Evolutionary conservation across 2,113 vertebrate genomes (phyloP), one percentile per base, ranked within the genome.

Genomic region (Halcyon senegalensis): DNA sequence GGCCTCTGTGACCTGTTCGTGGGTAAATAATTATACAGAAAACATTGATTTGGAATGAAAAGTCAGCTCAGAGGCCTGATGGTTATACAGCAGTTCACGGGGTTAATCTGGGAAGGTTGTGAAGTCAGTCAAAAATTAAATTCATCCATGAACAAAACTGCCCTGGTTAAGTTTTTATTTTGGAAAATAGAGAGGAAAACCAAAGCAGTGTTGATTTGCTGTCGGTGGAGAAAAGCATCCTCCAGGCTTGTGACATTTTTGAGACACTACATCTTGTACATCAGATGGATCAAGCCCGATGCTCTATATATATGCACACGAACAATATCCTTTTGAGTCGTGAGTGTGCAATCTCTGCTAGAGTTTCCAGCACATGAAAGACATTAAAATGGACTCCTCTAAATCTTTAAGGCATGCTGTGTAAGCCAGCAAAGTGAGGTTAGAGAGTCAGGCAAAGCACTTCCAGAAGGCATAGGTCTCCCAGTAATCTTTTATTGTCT

Each of bases 21-120:
- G 86, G 83, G 56, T 94, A 96, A 95, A 92, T 84, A 92, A 96
- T 94, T 79, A 72, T 87, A 87, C 75, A 91, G 84, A 85, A 96
- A 96, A 91, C 67, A 82, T 35, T 93, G 53, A 90, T 95, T 83
- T 85, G 91, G 81, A 95, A 80, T 89, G 72, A 94, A 90, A 92
- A 92, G 83, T 84, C 51, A 93, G 53, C 67, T 95, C 48, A 66
- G 68, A 93, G 39, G 44, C 55, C 56, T 84, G 50, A 55, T 0
- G 3, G 73, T 48, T 89, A 20, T 39, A 53, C 11, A 77, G 41
- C 33, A 66, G 35, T 84, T 60, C 37, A 88, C 0, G 1, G 39
- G 37, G 44, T 82, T 96, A 75, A 91, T 76, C 69, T 63, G 48
- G 39, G 24, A 84, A 70, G 37, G 5, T 16, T 85, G 37, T 85